phyloP scores from a whole-genome alignment of 2,113 vertebrate species.

The Sigmodon hispidus region DNA sequence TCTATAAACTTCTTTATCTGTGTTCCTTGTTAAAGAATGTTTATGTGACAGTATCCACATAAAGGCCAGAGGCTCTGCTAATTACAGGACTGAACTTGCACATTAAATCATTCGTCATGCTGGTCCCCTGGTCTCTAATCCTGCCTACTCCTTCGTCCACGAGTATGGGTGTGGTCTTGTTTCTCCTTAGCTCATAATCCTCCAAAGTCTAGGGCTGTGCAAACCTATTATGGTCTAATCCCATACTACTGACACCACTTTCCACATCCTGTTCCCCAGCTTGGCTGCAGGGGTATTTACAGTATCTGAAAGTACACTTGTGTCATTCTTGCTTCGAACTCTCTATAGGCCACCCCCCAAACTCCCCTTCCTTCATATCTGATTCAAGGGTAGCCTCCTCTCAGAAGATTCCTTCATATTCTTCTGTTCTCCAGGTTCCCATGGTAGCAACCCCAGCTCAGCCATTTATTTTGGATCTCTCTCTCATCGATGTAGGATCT shows the following conservation, averaged over 20 bases:
- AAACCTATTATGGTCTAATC: not conserved
- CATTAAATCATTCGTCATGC: fast-evolving
- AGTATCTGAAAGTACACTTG: not conserved
- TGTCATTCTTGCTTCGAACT: not conserved
- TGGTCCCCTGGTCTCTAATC: not conserved
- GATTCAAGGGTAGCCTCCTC: not conserved
- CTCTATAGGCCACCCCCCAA: not conserved
- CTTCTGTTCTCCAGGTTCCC: not conserved
- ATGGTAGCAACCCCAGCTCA: not conserved
- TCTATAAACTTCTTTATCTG: not conserved
- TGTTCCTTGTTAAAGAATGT: not conserved
- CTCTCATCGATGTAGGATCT: not conserved
- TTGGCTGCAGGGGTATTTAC: not conserved
- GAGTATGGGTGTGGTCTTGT: not conserved
- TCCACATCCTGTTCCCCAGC: not conserved
- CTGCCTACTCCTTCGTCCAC: not conserved
- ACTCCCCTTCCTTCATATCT: not conserved
- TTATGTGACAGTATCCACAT: not conserved
- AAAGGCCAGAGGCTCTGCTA: not conserved
- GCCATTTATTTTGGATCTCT: not conserved
- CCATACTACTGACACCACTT: not conserved
- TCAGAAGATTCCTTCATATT: not conserved
- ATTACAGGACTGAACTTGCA: not conserved
- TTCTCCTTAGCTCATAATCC: not conserved
- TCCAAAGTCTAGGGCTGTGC: not conserved